A percentile compares a stretch with the other conserved stretches of the same genome.
phyloP scores from a whole-genome alignment of 1,140 invertebrate species.

The Drosophila kohkoa region DNA sequence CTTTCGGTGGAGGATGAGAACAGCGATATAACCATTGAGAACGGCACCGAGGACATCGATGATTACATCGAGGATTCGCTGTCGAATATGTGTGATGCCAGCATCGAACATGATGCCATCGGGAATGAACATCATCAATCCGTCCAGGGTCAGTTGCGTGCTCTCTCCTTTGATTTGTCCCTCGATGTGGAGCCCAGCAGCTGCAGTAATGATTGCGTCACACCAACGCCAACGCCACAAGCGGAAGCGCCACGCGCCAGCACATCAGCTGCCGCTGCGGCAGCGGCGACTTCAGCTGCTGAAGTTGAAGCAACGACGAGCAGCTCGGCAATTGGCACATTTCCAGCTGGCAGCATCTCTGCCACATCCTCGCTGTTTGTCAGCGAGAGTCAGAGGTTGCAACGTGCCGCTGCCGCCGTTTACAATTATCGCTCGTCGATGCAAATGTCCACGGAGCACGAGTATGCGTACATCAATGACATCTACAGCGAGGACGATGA shows the following conservation, averaged over 20 bases:
- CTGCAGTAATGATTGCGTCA: slow-evolving; percentile 27
- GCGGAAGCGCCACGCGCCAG: slow-evolving; percentile 24
- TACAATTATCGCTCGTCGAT: slow-evolving; percentile 77
- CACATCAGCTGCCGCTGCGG: slow-evolving; percentile 35
- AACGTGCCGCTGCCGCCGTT: slow-evolving; percentile 72
- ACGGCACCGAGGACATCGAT: slow-evolving; percentile 80
- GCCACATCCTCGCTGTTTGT: slow-evolving; percentile 49
- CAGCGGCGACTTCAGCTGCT: not conserved
- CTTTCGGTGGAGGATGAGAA: slow-evolving; percentile 82
- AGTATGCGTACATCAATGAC: slow-evolving; percentile 76
- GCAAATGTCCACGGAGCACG: slow-evolving; percentile 63
- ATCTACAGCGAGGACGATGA: slow-evolving; percentile 87
- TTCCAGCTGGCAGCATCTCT: slow-evolving; percentile 17
- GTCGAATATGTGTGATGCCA: slow-evolving; percentile 70
- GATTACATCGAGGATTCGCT: slow-evolving; percentile 80
- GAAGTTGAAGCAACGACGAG: not conserved
- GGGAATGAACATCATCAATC: slow-evolving; percentile 17
- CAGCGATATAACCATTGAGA: slow-evolving; percentile 82
- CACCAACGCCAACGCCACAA: slow-evolving; percentile 65
- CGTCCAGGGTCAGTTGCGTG: slow-evolving; percentile 36
- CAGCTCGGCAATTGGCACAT: not conserved
- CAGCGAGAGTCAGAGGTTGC: slow-evolving; percentile 73
- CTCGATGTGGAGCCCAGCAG: slow-evolving; percentile 32
- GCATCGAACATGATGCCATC: slow-evolving; percentile 54
- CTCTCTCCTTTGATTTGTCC: slow-evolving; percentile 53